Evolutionary conservation across 2,113 vertebrate species (phyloP).

Genomic region (Willisornis vidua): DNA sequence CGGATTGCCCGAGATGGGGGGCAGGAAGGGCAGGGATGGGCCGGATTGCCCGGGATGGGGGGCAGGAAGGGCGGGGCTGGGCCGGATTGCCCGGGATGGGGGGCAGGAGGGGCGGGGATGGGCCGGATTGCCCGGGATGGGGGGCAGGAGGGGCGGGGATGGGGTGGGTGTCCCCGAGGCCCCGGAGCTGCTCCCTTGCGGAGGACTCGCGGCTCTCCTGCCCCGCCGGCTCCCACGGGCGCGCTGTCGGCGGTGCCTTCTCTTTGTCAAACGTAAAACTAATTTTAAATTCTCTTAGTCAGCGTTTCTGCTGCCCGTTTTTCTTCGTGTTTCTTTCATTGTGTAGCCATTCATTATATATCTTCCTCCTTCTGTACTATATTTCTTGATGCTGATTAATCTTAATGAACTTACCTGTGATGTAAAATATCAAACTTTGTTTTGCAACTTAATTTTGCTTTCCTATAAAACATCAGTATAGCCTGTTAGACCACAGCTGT

Average conservation of each 20-base stretch:
- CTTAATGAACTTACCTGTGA: not conserved
- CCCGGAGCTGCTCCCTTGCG: not conserved
- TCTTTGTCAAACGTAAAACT: not conserved
- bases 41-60: no score
- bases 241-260: not conserved
- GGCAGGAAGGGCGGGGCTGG: not conserved
- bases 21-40: no score
- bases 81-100: not conserved
- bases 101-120: not conserved
- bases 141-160: not conserved
- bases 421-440: not conserved
- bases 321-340: not conserved
- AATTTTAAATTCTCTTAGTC: not conserved
- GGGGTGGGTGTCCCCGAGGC: not conserved
- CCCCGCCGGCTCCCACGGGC: no score
- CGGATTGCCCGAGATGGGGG: no score
- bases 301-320: no score
- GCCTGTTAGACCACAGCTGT: not conserved
- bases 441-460: not conserved
- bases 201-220: not conserved
- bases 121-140: not conserved
- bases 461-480: not conserved
- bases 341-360: not conserved
- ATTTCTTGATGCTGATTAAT: not conserved
- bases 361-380: no score